phyloP scores from a whole-genome alignment of 1,140 invertebrate genomes.

The Octopus bimaculoides region DNA sequence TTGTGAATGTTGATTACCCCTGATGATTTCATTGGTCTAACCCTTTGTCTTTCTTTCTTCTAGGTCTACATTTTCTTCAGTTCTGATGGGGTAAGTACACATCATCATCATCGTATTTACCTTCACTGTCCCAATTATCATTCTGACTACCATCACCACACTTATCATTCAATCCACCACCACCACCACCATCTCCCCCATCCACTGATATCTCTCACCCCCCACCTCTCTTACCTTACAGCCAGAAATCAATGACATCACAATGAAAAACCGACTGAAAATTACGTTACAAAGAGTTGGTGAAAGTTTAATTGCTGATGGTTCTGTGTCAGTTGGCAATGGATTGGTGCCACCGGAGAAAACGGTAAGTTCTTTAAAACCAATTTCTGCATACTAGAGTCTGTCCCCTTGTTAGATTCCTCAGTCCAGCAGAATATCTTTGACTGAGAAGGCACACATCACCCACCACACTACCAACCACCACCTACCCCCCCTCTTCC shows the following conservation, averaged over 20 bases:
- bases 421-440: no score
- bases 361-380: slow-evolving; percentile 21
- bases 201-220: background rate
- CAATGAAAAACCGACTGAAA: slow-evolving; percentile 65
- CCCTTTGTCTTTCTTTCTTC: slow-evolving; percentile 10
- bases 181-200: background rate
- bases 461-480: no score
- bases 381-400: no score
- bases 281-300: slow-evolving; percentile 74
- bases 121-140: background rate
- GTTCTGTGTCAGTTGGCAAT: slow-evolving; percentile 32
- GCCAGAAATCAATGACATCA: slow-evolving; percentile 33
- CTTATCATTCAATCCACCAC: no score
- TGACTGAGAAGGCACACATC: background rate
- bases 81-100: slow-evolving; percentile 63
- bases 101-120: background rate
- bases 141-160: background rate
- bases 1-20: no score
- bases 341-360: slow-evolving; percentile 25
- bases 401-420: no score
- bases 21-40: background rate
- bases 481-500: no score
- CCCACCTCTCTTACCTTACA: slow-evolving; percentile 18
- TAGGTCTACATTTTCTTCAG: slow-evolving; percentile 82
- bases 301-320: slow-evolving; percentile 64